A percentile compares a stretch with the other conserved stretches of the same genome.
Conservation (phyloP, 2,888 invertebrate genomes). For the Eilema sororculum region DNA sequence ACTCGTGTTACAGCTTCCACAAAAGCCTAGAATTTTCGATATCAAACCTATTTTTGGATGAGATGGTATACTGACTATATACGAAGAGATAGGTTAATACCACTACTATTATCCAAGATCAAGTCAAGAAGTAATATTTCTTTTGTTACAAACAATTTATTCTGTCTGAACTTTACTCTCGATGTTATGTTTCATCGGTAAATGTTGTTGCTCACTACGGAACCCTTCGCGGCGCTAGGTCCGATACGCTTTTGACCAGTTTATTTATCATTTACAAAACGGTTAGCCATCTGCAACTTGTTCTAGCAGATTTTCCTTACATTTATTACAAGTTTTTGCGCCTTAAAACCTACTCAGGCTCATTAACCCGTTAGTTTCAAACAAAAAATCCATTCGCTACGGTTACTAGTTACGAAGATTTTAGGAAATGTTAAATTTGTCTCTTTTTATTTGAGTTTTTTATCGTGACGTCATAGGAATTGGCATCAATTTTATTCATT, state of each 20-base stretch:
- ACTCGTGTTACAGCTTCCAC: too few species aligned
- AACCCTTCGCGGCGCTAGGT: not conserved
- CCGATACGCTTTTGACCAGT: not conserved
- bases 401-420: not conserved
- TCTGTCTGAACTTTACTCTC: not conserved
- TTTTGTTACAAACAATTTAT: not conserved
- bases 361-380: conserved; percentile 41
- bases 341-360: conserved; percentile 30
- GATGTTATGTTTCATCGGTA: not conserved
- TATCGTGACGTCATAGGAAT: not conserved
- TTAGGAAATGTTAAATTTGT: not conserved
- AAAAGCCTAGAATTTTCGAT: too few species aligned
- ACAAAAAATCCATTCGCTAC: conserved; percentile 35
- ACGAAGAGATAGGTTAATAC: too few species aligned
- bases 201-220: not conserved
- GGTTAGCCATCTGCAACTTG: conserved; percentile 20
- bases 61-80: too few species aligned
- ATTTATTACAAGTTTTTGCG: conserved; percentile 27
- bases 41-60: too few species aligned
- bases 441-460: not conserved
- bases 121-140: too few species aligned
- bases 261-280: conserved; percentile 6
- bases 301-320: conserved; percentile 32
- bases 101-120: too few species aligned
- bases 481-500: not conserved